Conservation (phyloP, 1,140 invertebrate species). For the Schlechtendalia chinensis region DNA sequence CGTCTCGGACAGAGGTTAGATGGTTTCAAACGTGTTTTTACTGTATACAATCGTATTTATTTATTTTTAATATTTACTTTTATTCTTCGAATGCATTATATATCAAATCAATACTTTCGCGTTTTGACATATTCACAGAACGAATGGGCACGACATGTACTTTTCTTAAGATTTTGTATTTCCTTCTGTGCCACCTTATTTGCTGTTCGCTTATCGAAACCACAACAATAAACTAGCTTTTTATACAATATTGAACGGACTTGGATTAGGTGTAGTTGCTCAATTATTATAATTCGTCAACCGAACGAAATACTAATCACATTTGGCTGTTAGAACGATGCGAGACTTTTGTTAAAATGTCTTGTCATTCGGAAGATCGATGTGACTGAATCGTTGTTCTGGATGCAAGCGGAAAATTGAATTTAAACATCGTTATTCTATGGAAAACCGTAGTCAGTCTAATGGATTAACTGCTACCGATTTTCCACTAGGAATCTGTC, state of each 20-base stretch:
- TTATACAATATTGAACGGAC: no score
- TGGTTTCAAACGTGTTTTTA: background rate
- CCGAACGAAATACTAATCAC: background rate
- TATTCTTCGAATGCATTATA: background rate
- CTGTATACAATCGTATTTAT: background rate
- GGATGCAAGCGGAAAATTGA: constrained; percentile 1
- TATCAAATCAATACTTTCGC: background rate
- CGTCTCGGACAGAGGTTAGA: background rate
- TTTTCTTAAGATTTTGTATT: no score
- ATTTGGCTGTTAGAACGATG: background rate
- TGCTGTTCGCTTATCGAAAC: no score
- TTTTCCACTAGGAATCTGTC: constrained; percentile 34
- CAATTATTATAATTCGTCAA: background rate
- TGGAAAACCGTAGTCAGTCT: background rate
- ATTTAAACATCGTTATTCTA: constrained; percentile 32
- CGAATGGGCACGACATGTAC: no score
- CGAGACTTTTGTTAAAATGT: constrained; percentile 2
- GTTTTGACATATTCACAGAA: background rate
- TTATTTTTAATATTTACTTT: background rate
- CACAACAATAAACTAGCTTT: no score
- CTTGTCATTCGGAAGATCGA: constrained; percentile 31
- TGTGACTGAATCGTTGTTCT: background rate
- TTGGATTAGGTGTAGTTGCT: background rate
- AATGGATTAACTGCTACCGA: constrained; percentile 44
- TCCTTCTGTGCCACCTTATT: no score